Evolutionary conservation across 2,113 vertebrate genomes (phyloP).

Genomic region (Rafetus swinhoei): DNA sequence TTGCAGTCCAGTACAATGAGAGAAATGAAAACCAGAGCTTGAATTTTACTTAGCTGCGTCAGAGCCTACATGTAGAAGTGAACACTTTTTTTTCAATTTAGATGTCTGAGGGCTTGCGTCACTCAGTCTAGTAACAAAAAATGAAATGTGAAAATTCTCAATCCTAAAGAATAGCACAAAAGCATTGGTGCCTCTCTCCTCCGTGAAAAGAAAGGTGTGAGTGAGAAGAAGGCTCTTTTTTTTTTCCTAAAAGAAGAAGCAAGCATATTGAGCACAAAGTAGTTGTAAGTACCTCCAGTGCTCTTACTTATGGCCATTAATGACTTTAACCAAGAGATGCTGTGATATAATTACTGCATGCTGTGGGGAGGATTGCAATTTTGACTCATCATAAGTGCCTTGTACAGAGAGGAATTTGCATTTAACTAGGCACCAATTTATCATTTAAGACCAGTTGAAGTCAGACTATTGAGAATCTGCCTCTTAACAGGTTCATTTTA

Average conservation of each 20-base stretch:
- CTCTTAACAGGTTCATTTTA: slow-evolving; percentile 39
- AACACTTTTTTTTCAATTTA: slow-evolving; percentile 2
- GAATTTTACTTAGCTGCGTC: neutral
- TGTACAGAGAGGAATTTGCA: slow-evolving; percentile 15
- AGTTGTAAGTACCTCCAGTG: neutral
- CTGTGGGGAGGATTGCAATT: neutral
- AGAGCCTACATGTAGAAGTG: neutral
- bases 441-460: slow-evolving; percentile 30
- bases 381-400: neutral
- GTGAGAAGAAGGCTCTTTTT: neutral
- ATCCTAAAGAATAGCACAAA: neutral
- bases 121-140: neutral
- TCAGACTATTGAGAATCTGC: slow-evolving; percentile 26
- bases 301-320: slow-evolving; percentile 1
- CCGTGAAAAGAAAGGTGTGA: neutral
- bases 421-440: neutral
- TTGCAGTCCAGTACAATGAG: neutral
- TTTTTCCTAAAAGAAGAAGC: neutral
- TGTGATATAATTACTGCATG: slow-evolving; percentile 15
- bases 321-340: slow-evolving; percentile 22
- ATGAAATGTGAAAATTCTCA: neutral
- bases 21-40: neutral
- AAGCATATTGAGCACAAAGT: neutral
- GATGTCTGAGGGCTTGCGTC: neutral
- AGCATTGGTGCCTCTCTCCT: neutral